Conservation (phyloP, 1,140 invertebrate species). For the Mamestra configurata region DNA sequence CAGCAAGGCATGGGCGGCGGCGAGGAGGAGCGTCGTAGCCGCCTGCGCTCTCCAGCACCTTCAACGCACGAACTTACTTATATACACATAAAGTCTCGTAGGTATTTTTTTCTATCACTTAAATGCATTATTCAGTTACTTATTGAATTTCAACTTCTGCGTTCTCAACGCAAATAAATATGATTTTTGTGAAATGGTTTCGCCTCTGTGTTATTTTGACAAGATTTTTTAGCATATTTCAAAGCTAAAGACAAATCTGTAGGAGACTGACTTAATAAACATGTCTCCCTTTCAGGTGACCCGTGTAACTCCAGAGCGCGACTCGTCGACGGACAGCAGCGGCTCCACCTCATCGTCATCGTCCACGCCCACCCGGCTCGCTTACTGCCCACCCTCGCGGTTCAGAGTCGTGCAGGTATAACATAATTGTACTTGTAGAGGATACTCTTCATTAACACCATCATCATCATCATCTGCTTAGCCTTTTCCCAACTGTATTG, state of each 20-base stretch:
- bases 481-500: too few relatives aligned
- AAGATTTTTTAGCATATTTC: not conserved
- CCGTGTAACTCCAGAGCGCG: conserved; percentile 74
- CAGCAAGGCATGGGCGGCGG: conserved; percentile 63
- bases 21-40: conserved; percentile 77
- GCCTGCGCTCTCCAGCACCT: conserved; percentile 89
- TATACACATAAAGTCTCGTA: too few relatives aligned
- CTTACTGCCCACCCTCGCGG: conserved; percentile 70
- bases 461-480: too few relatives aligned
- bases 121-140: conserved; percentile 81
- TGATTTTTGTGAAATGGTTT: too few relatives aligned
- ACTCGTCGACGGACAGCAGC: conserved; percentile 68
- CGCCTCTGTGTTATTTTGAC: too few relatives aligned
- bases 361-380: conserved; percentile 59
- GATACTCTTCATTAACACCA: too few relatives aligned
- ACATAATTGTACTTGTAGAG: too few relatives aligned
- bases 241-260: not conserved
- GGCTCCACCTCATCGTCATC: conserved; percentile 44
- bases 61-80: too few relatives aligned
- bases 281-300: conserved; percentile 67
- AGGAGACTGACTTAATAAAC: not conserved
- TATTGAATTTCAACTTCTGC: too few relatives aligned
- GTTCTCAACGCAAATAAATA: too few relatives aligned
- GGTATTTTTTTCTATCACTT: too few relatives aligned
- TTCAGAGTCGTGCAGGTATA: conserved; percentile 83